Conservation (phyloP, 2,888 invertebrate genomes). For the Saturnia pavonia region DNA sequence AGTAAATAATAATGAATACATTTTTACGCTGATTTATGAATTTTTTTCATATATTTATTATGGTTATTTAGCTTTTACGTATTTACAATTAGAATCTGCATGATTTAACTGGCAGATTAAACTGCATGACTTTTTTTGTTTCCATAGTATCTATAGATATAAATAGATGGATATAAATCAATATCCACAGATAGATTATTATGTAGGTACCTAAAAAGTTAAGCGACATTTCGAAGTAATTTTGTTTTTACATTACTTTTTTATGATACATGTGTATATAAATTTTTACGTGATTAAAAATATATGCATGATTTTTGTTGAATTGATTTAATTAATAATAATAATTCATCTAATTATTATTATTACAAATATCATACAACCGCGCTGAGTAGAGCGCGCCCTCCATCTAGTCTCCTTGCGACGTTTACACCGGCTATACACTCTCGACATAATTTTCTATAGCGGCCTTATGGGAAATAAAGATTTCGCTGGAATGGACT, state of each 20-base stretch:
- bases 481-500: background rate
- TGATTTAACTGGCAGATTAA: conserved; percentile 7
- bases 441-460: background rate
- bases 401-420: background rate
- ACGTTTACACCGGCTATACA: conserved; percentile 5
- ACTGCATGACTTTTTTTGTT: conserved; percentile 3
- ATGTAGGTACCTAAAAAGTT: background rate
- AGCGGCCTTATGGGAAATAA: background rate
- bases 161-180: no score
- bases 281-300: conserved; percentile 1
- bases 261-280: background rate
- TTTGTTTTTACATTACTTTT: background rate
- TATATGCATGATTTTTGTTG: conserved; percentile 7
- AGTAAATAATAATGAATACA: conserved; percentile 66
- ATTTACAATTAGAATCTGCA: conserved; percentile 13
- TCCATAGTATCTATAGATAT: background rate
- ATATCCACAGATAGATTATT: no score
- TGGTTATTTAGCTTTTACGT: background rate
- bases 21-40: conserved; percentile 45
- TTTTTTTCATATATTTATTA: background rate
- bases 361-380: background rate
- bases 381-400: background rate
- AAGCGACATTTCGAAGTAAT: background rate
- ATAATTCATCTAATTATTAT: background rate
- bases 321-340: background rate